A percentile compares a stretch with the other conserved stretches of the same genome.
Conservation (phyloP, 2,113 vertebrate genomes). For the Rhinoderma darwinii region DNA sequence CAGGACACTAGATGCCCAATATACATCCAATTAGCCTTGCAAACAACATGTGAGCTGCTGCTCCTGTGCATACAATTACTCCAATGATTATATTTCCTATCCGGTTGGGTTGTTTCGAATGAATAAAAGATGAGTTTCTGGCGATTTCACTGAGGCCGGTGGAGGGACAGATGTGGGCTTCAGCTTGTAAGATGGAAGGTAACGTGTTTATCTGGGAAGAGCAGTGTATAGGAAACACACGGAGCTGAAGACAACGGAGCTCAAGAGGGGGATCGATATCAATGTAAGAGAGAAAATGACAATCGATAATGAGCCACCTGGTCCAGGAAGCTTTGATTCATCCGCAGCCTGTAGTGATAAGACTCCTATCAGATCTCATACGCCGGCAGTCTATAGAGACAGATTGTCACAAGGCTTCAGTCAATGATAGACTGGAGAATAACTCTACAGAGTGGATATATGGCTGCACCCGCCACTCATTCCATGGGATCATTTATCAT, state of each 20-base stretch:
- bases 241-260: not conserved
- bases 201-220: constrained; percentile 41
- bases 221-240: not conserved
- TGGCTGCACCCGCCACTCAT: not conserved
- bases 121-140: not conserved
- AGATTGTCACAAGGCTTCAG: not conserved
- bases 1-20: not conserved
- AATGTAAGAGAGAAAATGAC: constrained; percentile 44
- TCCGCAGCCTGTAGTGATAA: constrained; percentile 31
- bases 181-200: not conserved
- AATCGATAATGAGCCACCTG: constrained; percentile 43
- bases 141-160: not conserved
- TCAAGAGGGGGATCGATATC: constrained; percentile 12
- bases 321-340: constrained; percentile 32
- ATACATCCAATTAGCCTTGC: not conserved
- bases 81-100: not conserved
- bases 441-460: not conserved
- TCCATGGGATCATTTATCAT: not conserved
- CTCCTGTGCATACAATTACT: not conserved
- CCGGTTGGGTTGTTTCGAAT: not conserved
- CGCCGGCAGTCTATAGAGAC: constrained; percentile 9
- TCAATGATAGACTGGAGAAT: constrained; percentile 17
- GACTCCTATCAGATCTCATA: constrained; percentile 7
- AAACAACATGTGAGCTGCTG: not conserved
- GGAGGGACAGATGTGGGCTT: not conserved